These are phyloP conservation scores for Tenthredo livida DNA, from an alignment of 2,888 invertebrate genomes.

Conservation along the genomic window DNA sequence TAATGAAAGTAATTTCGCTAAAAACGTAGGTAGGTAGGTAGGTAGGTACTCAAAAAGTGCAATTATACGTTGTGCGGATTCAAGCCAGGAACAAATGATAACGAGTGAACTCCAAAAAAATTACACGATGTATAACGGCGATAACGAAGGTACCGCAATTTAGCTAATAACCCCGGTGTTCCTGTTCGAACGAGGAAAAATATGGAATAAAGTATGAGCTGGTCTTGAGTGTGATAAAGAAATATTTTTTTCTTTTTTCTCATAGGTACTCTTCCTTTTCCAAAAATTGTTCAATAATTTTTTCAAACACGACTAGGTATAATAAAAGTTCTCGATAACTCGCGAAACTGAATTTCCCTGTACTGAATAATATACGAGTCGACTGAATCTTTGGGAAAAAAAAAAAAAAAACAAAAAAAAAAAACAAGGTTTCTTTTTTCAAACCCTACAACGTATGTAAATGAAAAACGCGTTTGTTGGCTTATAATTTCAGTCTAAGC, in stretches of 20 bases:
- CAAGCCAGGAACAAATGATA: constrained; percentile 29
- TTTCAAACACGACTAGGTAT: not conserved
- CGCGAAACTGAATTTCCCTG: not conserved
- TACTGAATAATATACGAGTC: not conserved
- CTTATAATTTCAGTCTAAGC: not conserved
- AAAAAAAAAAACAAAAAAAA: not conserved
- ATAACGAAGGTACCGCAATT: constrained; percentile 14
- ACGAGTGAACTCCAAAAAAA: constrained; percentile 17
- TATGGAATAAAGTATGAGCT: not conserved
- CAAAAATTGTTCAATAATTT: not conserved
- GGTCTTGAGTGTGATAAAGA: not conserved
- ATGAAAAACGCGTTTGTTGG: not conserved
- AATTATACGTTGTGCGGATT: constrained; percentile 18
- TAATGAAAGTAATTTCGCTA: constrained; percentile 10
- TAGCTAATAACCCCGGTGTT: constrained; percentile 3
- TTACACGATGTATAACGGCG: constrained; percentile 5
- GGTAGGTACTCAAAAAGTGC: constrained; percentile 24
- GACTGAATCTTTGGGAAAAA: not conserved
- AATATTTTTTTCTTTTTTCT: not conserved
- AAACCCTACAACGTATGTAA: not conserved
- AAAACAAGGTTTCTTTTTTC: not conserved
- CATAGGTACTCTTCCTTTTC: not conserved
- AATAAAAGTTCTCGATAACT: no score
- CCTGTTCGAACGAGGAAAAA: not conserved
- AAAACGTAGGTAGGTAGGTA: constrained; percentile 21